Evolutionary conservation across 2,888 invertebrate genomes (phyloP), one percentile per base, ranked within the genome.

Genomic region (Seira sanloemensis): DNA sequence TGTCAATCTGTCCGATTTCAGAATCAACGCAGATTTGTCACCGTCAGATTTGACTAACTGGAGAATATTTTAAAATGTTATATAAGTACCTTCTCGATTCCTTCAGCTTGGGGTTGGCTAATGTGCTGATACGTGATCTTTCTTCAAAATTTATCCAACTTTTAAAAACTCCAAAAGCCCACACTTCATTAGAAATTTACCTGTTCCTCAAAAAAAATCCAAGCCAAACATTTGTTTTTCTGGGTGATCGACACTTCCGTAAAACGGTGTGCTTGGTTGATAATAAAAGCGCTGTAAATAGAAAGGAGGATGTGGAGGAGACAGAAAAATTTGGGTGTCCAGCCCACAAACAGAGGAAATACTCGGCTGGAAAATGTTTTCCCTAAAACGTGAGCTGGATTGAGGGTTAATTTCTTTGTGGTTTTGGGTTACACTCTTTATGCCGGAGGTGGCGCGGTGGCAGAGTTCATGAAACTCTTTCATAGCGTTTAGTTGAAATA

Each of bases 1-100:
- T 87, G 87, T 86, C 87, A 87, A 87, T 87, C 87, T 84, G 86
- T 87, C 87, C 86, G 65, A 78, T 76, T 82, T 81, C 80, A 67
- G 37, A 84, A 84, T 87, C 24, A 81, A 75, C 77, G 79, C 72
- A 86, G 85, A 87, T 87, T 87, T 87, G 87, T 87, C 87, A 87
- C 87, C 87, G 86, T 87, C 87, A 87, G 81, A 81, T 79, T 83
- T 76, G 74, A 71, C 72, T 76, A 67, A 66, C 65, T 21, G 18
- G 37, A 50, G 65, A 27, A 82, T 82, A 71, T 76, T 76, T 82
- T 76, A 82, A 58, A 71, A 50, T 50, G n/a, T n/a, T 37, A 37
- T 12, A 37, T 37, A 12, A 4, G n/a, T 50, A 50, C 50, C 50
- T 50, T 50, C 50, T 16, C 50, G 2, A n/a, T 50, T 50, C n/a